phyloP scores from a whole-genome alignment of 1,140 invertebrate species.

The Trichoplusia ni region DNA sequence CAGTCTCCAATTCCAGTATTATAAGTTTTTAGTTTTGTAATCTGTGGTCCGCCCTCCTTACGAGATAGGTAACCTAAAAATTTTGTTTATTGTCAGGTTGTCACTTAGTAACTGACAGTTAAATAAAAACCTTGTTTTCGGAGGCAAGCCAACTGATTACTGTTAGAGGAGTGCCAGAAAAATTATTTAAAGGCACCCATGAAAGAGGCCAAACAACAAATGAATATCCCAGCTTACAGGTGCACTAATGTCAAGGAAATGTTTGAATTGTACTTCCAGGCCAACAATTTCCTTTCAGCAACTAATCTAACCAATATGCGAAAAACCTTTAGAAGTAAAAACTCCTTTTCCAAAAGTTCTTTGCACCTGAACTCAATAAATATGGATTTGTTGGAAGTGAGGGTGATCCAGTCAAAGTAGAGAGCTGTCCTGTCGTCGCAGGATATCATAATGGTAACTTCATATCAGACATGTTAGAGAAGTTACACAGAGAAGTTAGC shows the following conservation, averaged over 20 bases:
- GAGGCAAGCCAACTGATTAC: slow-evolving; percentile 86
- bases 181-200: slow-evolving; percentile 84
- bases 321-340: slow-evolving; percentile 82
- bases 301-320: slow-evolving; percentile 84
- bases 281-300: slow-evolving; percentile 84
- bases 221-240: slow-evolving; percentile 86
- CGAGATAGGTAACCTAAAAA: too few species aligned
- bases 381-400: slow-evolving; percentile 74
- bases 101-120: slow-evolving; percentile 84
- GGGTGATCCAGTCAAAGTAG: slow-evolving; percentile 47
- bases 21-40: too few species aligned
- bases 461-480: slow-evolving; percentile 85
- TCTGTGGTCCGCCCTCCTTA: too few species aligned
- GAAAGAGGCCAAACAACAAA: slow-evolving; percentile 84
- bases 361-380: slow-evolving; percentile 79
- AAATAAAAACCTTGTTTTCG: too few species aligned
- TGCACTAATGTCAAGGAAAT: slow-evolving; percentile 88
- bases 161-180: slow-evolving; percentile 86
- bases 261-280: slow-evolving; percentile 88
- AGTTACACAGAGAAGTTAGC: slow-evolving; percentile 84
- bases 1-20: too few species aligned
- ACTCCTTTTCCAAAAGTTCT: slow-evolving; percentile 87
- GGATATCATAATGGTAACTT: slow-evolving; percentile 80
- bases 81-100: slow-evolving; percentile 82
- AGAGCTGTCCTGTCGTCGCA: slow-evolving; percentile 71